These are phyloP conservation scores for Torymus texanus DNA, from an alignment of 2,888 invertebrate species.

Conservation along the genomic window DNA sequence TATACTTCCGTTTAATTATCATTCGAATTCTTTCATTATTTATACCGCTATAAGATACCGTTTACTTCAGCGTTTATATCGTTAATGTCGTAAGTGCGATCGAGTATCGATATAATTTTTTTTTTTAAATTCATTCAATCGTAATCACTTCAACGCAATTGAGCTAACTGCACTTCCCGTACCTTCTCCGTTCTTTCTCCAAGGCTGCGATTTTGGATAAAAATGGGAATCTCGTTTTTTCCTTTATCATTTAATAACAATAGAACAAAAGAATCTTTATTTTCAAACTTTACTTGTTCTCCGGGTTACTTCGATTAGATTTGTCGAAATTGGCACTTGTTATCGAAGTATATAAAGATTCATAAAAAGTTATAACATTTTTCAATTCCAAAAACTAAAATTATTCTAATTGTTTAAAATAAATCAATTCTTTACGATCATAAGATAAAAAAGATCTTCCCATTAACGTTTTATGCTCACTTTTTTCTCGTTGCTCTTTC, in stretches of 20 bases:
- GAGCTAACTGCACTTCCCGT: conserved; percentile 27
- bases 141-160: conserved; percentile 38
- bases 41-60: conserved; percentile 39
- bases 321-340: conserved; percentile 41
- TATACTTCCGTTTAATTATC: conserved; percentile 53
- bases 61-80: conserved; percentile 43
- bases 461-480: conserved; percentile 12
- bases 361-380: too few species aligned
- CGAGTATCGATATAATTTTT: conserved; percentile 44
- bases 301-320: conserved; percentile 18
- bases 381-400: conserved; percentile 6
- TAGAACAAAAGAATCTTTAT: background rate
- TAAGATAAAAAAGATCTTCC: conserved; percentile 23
- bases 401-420: too few species aligned
- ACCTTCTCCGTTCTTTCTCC: background rate
- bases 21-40: conserved; percentile 38
- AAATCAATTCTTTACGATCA: background rate
- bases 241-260: too few species aligned
- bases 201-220: conserved; percentile 22
- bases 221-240: conserved; percentile 24
- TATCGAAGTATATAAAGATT: conserved; percentile 3
- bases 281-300: background rate
- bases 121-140: conserved; percentile 18
- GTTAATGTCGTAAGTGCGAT: conserved; percentile 43
- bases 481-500: background rate